Evolutionary conservation across 2,888 invertebrate genomes (phyloP), one percentile per base, ranked within the genome.

Genomic region (Ophion ellenae): DNA sequence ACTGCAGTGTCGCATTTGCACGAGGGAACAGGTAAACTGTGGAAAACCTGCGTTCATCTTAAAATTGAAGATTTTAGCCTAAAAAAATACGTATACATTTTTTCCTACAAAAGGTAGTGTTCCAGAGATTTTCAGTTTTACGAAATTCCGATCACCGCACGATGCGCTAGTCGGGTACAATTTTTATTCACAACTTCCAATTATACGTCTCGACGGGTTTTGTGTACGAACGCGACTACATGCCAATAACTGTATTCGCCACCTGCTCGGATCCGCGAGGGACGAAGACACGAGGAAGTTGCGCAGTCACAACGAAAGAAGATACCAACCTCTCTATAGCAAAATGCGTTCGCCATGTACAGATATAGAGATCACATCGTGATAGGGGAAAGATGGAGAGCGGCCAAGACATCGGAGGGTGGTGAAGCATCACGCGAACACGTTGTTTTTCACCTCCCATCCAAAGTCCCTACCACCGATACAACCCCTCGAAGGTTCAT

Each of bases 381-480:
- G 66, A 36, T 66, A 76, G 45, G 66, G 57, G 57, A 24, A 67
- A 20, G 66, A 57, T 57, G 57, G 20, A 66, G 57, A 57, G 53
- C n/a, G 32, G 53, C n/a, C 17, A 57, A 66, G 63, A 67, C 66
- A 57, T 67, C 47, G 57, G 64, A 71, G 73, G 67, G 79, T 70
- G 88, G 87, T 86, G 85, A 81, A 71, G 64, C 81, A 70, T 53
- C 14, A 45, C 14, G 70, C 70, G 17, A 70, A 24, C 71, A 53
- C 28, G 71, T 66, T 66, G 61, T 57, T 75, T 75, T 59, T 70
- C 57, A 20, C 40, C 36, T 40, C 66, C 66, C 47, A 11, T 20
- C 59, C 61, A 45, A 57, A 47, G 59, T 64, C 80, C 80, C 69
- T 53, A 59, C 78, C 69, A 67, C 67, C 67, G 36, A 82, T 28